A percentile compares a stretch with the other conserved stretches of the same genome.
These are phyloP conservation scores for Chaenodraco wilsoni DNA, from an alignment of 2,797 vertebrate species.

Conservation along the genomic window DNA sequence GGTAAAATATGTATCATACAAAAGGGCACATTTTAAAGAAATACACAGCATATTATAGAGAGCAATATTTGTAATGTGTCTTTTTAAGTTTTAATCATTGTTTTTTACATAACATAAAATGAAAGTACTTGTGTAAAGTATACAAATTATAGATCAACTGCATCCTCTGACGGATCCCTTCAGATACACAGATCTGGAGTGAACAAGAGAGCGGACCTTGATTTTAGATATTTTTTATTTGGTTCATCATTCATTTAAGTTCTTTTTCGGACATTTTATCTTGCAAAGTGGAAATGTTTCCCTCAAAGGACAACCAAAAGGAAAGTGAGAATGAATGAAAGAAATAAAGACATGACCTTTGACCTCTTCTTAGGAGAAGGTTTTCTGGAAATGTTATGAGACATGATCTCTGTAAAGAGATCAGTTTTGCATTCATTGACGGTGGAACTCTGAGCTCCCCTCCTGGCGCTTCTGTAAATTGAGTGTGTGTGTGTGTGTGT, in stretches of 20 bases:
- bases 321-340: conserved; percentile 2
- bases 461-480: conserved; percentile 43
- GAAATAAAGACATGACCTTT: conserved; percentile 33
- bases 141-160: background rate
- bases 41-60: too few relatives aligned
- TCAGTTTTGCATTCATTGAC: conserved; percentile 45
- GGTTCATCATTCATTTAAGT: background rate
- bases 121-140: background rate
- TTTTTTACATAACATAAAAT: background rate
- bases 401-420: conserved; percentile 59
- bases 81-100: too few relatives aligned
- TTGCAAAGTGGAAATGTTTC: background rate
- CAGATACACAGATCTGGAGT: background rate
- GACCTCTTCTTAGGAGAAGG: conserved; percentile 30
- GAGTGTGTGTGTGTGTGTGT: conserved; percentile 12
- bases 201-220: background rate
- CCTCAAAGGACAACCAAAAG: background rate
- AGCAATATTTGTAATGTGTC: too few relatives aligned
- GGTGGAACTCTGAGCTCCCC: conserved; percentile 22
- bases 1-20: background rate
- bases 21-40: background rate
- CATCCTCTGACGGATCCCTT: background rate
- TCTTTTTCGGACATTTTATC: background rate
- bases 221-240: background rate
- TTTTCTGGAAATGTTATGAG: conserved; percentile 61